Evolutionary conservation across 2,113 vertebrate genomes (phyloP).

Genomic region (Bothrops jararaca): DNA sequence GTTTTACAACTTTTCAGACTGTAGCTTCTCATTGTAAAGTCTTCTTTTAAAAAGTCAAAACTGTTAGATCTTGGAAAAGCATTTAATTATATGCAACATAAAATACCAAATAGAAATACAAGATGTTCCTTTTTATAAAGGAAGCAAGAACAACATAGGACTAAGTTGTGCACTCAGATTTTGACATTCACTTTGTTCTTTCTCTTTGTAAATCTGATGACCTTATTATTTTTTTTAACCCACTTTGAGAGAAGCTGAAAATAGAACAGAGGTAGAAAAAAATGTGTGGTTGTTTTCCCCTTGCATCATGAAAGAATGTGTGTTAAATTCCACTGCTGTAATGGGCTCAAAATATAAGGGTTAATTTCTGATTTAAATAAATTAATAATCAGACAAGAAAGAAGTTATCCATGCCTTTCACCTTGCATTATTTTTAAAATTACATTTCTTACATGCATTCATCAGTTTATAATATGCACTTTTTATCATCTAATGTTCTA

Average conservation of each 20-base stretch:
- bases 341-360: background rate
- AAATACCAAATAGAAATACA: background rate
- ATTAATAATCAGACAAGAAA: background rate
- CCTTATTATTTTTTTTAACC: background rate
- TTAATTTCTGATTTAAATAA: background rate
- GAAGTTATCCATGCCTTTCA: background rate
- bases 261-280: background rate
- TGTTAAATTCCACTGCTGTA: background rate
- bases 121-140: background rate
- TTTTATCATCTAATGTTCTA: background rate
- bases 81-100: background rate
- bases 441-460: background rate
- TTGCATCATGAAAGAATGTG: background rate
- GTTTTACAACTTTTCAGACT: constrained; percentile 8
- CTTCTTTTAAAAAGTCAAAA: background rate
- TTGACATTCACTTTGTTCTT: background rate
- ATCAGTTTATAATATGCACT: background rate
- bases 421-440: background rate
- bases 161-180: background rate
- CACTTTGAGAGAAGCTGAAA: background rate
- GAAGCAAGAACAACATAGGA: background rate
- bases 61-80: background rate
- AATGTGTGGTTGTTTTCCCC: background rate
- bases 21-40: background rate
- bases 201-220: background rate